Evolutionary conservation across 2,888 invertebrate species (phyloP).

Genomic region (Platycheirus albimanus): DNA sequence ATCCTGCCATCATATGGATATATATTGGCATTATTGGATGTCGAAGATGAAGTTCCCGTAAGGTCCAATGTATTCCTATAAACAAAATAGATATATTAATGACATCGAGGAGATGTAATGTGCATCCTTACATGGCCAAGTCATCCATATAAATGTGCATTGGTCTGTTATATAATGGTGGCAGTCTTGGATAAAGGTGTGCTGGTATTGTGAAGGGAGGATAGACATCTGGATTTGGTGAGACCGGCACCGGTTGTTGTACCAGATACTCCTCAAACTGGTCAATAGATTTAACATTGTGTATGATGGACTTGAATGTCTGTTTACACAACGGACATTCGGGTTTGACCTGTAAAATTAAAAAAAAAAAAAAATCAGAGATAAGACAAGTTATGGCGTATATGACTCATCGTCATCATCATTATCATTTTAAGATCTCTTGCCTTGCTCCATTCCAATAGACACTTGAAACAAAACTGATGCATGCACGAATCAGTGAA

Average conservation of each 20-base stretch:
- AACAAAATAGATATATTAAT: background rate
- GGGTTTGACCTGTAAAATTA: slow-evolving; percentile 89
- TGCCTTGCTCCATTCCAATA: slow-evolving; percentile 95
- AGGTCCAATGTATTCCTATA: slow-evolving; percentile 66
- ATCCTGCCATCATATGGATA: slow-evolving; percentile 35
- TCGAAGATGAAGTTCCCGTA: slow-evolving; percentile 60
- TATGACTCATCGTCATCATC: background rate
- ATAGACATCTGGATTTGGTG: slow-evolving; percentile 47
- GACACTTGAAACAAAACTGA: slow-evolving; percentile 96
- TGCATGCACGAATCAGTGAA: slow-evolving; percentile 96
- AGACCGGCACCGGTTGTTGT: slow-evolving; percentile 75
- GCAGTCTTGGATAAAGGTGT: slow-evolving; percentile 55
- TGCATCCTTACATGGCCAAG: slow-evolving; percentile 48
- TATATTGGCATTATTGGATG: slow-evolving; percentile 46
- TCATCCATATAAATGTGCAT: slow-evolving; percentile 60
- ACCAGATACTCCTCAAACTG: slow-evolving; percentile 94
- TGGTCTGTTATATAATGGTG: slow-evolving; percentile 47
- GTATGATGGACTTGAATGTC: slow-evolving; percentile 94
- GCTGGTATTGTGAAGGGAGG: slow-evolving; percentile 61
- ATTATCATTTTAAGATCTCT: slow-evolving; percentile 27
- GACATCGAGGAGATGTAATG: background rate
- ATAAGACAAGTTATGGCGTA: slow-evolving; percentile 20
- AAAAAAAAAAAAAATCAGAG: slow-evolving; percentile 44
- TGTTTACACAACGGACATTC: slow-evolving; percentile 98
- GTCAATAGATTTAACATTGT: slow-evolving; percentile 93